Conservation (phyloP, 2,797 vertebrate genomes). For the Pteropus rufus region DNA sequence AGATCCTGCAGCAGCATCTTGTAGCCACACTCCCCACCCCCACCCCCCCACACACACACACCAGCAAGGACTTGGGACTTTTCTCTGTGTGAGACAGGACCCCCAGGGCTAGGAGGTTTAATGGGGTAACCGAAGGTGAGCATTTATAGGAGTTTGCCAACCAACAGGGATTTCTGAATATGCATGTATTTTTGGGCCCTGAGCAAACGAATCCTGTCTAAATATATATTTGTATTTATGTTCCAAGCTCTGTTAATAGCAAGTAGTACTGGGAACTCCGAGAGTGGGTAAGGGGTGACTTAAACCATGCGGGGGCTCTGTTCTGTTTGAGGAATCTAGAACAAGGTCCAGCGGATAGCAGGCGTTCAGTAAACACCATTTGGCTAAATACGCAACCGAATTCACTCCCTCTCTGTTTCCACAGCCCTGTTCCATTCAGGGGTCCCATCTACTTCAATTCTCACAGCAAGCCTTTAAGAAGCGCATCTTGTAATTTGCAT, state of each 20-base stretch:
- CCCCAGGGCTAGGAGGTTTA: not conserved
- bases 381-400: not conserved
- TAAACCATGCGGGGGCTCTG: not conserved
- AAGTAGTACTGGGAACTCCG: not conserved
- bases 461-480: not conserved
- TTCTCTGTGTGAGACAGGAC: not conserved
- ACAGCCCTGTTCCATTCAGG: not conserved
- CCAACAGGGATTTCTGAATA: not conserved
- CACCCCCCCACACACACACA: too few relatives aligned
- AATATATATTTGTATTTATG: not conserved
- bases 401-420: not conserved
- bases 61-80: not conserved
- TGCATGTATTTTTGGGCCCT: not conserved
- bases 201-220: not conserved
- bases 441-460: not conserved
- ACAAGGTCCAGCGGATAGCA: not conserved
- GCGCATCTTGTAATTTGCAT: not conserved
- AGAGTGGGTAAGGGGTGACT: not conserved
- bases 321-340: not conserved
- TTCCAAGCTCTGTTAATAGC: not conserved
- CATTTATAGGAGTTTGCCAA: too few relatives aligned
- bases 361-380: not conserved
- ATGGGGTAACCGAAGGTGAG: not conserved
- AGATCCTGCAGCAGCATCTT: not conserved
- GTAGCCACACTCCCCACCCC: not conserved